phyloP scores from a whole-genome alignment of 2,888 invertebrate genomes.

The Zonitis immaculata region DNA sequence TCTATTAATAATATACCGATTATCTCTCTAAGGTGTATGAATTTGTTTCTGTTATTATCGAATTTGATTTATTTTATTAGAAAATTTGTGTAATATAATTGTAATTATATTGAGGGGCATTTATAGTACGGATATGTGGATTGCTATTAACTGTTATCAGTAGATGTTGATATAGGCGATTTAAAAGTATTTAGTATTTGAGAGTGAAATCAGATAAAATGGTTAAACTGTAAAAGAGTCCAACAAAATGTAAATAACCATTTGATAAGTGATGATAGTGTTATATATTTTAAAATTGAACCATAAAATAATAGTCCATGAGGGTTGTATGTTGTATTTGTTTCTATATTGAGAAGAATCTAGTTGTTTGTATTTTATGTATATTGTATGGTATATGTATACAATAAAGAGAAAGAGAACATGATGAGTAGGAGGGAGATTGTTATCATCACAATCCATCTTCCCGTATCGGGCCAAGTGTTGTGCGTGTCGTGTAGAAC shows the following conservation, averaged over 20 bases:
- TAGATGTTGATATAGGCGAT: conserved; percentile 6
- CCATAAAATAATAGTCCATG: neutral
- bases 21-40: too few relatives aligned
- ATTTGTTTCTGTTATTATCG: too few relatives aligned
- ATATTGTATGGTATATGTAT: neutral
- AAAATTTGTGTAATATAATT: too few relatives aligned
- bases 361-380: neutral
- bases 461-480: conserved; percentile 44
- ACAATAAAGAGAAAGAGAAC: neutral
- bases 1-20: too few relatives aligned
- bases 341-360: neutral
- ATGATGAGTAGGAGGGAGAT: conserved; percentile 32
- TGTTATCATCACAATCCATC: conserved; percentile 47
- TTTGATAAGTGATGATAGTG: conserved; percentile 1
- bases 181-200: conserved; percentile 10
- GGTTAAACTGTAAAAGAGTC: conserved; percentile 31
- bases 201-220: neutral
- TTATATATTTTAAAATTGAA: neutral
- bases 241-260: conserved; percentile 1
- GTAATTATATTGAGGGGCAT: neutral
- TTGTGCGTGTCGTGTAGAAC: conserved; percentile 50
- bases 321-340: conserved; percentile 1
- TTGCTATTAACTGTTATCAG: conserved; percentile 7
- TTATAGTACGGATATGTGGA: neutral
- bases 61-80: too few relatives aligned